Evolutionary conservation across 2,113 vertebrate species (phyloP).

Genomic region (Eclectus roratus): DNA sequence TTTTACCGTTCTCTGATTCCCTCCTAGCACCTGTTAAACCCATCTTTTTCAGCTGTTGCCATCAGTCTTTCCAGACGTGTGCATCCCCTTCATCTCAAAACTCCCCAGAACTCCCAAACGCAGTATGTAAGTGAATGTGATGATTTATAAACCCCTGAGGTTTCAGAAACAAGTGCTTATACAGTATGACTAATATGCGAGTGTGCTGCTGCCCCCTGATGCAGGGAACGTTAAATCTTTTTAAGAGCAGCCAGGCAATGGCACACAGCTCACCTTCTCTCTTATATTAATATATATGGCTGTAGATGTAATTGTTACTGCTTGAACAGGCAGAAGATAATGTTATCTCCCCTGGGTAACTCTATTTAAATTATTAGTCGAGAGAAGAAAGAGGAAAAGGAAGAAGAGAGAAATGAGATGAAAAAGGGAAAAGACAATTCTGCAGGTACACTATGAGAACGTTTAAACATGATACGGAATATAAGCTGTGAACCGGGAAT

Average conservation of each 20-base stretch:
- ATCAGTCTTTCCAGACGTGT: not conserved
- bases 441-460: not conserved
- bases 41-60: not conserved
- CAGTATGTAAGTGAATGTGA: not conserved
- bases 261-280: not conserved
- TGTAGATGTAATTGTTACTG: not conserved
- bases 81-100: not conserved
- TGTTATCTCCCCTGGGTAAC: not conserved
- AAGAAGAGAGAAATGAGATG: not conserved
- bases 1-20: not conserved
- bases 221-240: not conserved
- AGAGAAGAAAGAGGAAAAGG: not conserved
- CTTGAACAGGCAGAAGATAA: not conserved
- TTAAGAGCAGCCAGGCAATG: not conserved
- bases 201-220: not conserved
- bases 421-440: not conserved
- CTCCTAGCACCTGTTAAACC: not conserved
- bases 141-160: not conserved
- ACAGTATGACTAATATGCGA: not conserved
- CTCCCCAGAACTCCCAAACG: not conserved
- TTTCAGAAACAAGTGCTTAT: not conserved
- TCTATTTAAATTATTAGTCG: not conserved
- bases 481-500: not conserved
- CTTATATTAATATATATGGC: not conserved
- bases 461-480: not conserved